These are phyloP conservation scores for Pachliopta kotzebuea DNA, from an alignment of 2,888 invertebrate species.

Conservation along the genomic window DNA sequence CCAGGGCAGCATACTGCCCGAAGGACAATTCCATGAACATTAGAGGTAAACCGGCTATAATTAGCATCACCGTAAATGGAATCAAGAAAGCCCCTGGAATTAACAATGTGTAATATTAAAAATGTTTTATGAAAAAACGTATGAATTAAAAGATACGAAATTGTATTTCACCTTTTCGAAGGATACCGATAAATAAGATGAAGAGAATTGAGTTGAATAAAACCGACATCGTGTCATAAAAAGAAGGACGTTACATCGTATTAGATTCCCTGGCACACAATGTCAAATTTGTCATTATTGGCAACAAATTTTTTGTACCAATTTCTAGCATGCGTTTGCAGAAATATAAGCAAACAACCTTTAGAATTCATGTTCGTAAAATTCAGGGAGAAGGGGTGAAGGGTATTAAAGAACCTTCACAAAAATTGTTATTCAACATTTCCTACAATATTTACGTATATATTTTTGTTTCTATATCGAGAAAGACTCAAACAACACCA, in stretches of 20 bases:
- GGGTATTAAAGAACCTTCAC: slow-evolving; percentile 5
- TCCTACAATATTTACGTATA: slow-evolving; percentile 15
- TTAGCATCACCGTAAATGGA: slow-evolving; percentile 90
- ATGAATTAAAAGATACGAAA: too few relatives aligned
- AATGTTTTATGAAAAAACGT: background rate
- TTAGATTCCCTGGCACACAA: too few relatives aligned
- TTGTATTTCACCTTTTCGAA: background rate
- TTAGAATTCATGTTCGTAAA: slow-evolving; percentile 1
- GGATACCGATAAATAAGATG: background rate
- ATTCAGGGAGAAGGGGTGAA: background rate
- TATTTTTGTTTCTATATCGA: slow-evolving; percentile 17
- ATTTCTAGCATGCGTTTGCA: too few relatives aligned
- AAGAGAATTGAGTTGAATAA: background rate
- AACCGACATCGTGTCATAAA: too few relatives aligned
- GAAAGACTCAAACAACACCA: slow-evolving; percentile 24
- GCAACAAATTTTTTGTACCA: too few relatives aligned
- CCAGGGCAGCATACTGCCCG: slow-evolving; percentile 89
- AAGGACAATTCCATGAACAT: slow-evolving; percentile 93
- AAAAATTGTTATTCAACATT: slow-evolving; percentile 12
- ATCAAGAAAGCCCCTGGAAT: slow-evolving; percentile 88
- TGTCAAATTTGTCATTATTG: too few relatives aligned
- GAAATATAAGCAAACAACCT: slow-evolving; percentile 1
- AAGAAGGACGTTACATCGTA: too few relatives aligned
- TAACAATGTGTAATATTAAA: background rate
- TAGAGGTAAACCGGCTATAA: slow-evolving; percentile 89